phyloP scores from a whole-genome alignment of 2,113 vertebrate species.

The Beaufortia kweichowensis region DNA sequence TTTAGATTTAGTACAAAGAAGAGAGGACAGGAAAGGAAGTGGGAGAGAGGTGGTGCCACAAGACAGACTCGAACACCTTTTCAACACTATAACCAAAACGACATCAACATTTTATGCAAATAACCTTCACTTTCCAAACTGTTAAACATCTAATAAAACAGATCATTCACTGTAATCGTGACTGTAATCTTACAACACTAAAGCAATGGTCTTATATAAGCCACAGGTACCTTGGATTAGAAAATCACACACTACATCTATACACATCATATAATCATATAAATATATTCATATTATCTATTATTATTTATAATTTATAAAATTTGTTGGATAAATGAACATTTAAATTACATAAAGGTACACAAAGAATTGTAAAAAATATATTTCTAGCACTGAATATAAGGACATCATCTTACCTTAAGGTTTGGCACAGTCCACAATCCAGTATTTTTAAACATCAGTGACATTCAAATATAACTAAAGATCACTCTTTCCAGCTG shows the following conservation, averaged over 20 bases:
- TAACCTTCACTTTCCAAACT: too few relatives aligned
- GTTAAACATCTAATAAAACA: too few relatives aligned
- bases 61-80: too few relatives aligned
- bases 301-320: not conserved
- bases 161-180: not conserved
- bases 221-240: not conserved
- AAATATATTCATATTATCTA: not conserved
- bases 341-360: not conserved
- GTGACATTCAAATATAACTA: not conserved
- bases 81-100: too few relatives aligned
- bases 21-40: too few relatives aligned
- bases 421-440: not conserved
- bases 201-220: not conserved
- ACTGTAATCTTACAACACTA: too few relatives aligned
- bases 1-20: too few relatives aligned
- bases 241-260: not conserved
- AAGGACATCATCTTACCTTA: not conserved
- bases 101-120: too few relatives aligned
- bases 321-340: too few relatives aligned
- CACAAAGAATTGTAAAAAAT: not conserved
- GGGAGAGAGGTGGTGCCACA: too few relatives aligned
- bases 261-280: not conserved
- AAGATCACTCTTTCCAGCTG: not conserved
- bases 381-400: not conserved
- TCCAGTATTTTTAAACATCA: not conserved